Evolutionary conservation across 2,113 vertebrate species (phyloP).

Genomic region (Leucoraja erinaceus): DNA sequence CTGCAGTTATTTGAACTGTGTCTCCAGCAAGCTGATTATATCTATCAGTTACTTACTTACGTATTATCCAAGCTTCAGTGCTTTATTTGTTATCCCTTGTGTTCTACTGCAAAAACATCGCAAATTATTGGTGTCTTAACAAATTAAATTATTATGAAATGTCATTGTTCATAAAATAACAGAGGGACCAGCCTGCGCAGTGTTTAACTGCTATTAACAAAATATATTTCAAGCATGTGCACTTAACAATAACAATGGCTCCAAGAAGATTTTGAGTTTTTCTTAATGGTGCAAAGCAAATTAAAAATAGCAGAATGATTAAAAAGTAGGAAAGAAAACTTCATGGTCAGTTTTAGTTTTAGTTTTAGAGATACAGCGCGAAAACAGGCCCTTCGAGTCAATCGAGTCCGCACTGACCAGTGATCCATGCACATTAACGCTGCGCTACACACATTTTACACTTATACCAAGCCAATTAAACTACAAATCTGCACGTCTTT

Average conservation of each 20-base stretch:
- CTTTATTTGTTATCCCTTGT: slow-evolving; percentile 12
- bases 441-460: too few species aligned
- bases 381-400: too few species aligned
- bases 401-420: too few species aligned
- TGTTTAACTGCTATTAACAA: not conserved
- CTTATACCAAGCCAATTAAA: too few species aligned
- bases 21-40: not conserved
- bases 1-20: not conserved
- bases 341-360: not conserved
- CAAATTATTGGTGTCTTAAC: not conserved
- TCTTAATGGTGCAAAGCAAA: not conserved
- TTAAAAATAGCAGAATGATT: not conserved
- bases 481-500: too few species aligned
- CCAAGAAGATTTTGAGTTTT: not conserved
- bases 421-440: too few species aligned
- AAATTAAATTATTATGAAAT: not conserved
- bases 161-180: not conserved
- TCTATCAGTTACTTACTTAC: slow-evolving; percentile 18
- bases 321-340: not conserved
- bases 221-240: not conserved
- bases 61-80: not conserved
- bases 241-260: not conserved
- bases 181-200: not conserved
- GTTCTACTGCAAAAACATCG: not conserved
- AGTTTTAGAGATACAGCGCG: too few species aligned